Base-by-base conservation (phyloP, 2,113 vertebrate species). In the Marmota flaviventris region DNA sequence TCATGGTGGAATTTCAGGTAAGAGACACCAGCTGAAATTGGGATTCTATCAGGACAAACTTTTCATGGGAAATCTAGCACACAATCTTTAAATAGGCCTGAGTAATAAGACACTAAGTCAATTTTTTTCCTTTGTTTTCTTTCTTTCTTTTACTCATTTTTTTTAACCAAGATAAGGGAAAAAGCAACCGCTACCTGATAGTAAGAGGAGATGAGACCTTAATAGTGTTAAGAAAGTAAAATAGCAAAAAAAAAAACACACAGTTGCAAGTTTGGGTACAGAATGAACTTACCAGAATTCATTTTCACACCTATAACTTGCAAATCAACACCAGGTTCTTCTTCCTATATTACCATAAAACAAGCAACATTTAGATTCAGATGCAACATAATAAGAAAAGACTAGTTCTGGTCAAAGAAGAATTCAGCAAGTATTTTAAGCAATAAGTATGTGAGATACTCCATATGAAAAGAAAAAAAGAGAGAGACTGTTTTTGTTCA, bases 61-160 rank as follows among this genome's bases (percentile, higher is more conserved):
- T 93, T 92, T 67, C 79, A 65, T 90, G 87, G 61, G 84, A 93
- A 97, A 97, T 90, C 94, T 81, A 97, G 81, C 75, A 48, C 24
- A 63, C 51, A 81, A 63, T 39, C 42, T 92, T 84, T 89, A 85
- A 95, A 77, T 14, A 89, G 82, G 48, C 25, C 58, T 51, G 37
- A 78, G 42, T 48, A 83, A 69, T 65, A 95, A 76, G 75, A 93
- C 12, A 29, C 48, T 58, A 29, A 17, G 76, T 48, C 45, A 4
- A 17, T 91, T 65, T 84, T 29, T 90, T 92, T 72, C 29, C 27
- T 95, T 93, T 79, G 24, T 45, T 85, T 82, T 32, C 27, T 48
- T 79, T 76, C 77, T 77, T 75, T 89, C 53, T 24, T 70, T 86
- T 25, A 42, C 17, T 42, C 51, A 12, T 63, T 39, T 56, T 75